Evolutionary conservation across 2,888 invertebrate genomes (phyloP).

Genomic region (Hybos culiciformis): DNA sequence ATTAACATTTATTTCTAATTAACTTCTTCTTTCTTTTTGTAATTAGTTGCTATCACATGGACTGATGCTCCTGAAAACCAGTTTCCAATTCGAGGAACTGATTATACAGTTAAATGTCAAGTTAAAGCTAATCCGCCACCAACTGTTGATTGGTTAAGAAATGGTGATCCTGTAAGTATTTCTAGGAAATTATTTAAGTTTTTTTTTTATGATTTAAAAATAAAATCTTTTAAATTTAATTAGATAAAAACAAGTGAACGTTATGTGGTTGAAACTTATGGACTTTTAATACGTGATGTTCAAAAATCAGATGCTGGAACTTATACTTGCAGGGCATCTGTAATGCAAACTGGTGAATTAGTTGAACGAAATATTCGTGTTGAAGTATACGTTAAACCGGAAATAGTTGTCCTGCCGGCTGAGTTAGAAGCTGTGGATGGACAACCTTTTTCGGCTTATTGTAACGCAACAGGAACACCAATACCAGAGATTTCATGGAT

Average conservation of each 20-base stretch:
- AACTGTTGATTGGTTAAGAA: conserved; percentile 72
- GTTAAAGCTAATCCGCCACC: conserved; percentile 76
- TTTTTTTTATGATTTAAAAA: not conserved
- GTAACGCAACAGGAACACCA: conserved; percentile 73
- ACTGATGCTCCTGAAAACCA: conserved; percentile 74
- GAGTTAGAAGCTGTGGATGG: conserved; percentile 64
- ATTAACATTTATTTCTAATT: not conserved
- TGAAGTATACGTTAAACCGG: conserved; percentile 63
- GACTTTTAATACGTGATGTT: conserved; percentile 61
- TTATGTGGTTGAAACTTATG: conserved; percentile 61
- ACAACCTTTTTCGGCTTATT: conserved; percentile 58
- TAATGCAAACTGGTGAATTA: conserved; percentile 65
- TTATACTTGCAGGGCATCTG: conserved; percentile 78
- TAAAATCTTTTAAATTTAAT: conserved; percentile 2
- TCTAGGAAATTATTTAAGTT: not conserved
- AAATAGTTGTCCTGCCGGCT: conserved; percentile 48
- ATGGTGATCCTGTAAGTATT: conserved; percentile 49
- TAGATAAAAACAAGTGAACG: conserved; percentile 54
- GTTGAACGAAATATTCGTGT: conserved; percentile 65
- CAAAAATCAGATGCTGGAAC: conserved; percentile 72
- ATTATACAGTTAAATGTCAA: conserved; percentile 67
- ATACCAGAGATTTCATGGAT: conserved; percentile 75
- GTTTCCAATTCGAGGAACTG: conserved; percentile 60
- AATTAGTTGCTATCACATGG: conserved; percentile 70
- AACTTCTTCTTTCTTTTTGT: conserved; percentile 2